Conservation (phyloP, 2,797 vertebrate species). For the Novumbra hubbsi region DNA sequence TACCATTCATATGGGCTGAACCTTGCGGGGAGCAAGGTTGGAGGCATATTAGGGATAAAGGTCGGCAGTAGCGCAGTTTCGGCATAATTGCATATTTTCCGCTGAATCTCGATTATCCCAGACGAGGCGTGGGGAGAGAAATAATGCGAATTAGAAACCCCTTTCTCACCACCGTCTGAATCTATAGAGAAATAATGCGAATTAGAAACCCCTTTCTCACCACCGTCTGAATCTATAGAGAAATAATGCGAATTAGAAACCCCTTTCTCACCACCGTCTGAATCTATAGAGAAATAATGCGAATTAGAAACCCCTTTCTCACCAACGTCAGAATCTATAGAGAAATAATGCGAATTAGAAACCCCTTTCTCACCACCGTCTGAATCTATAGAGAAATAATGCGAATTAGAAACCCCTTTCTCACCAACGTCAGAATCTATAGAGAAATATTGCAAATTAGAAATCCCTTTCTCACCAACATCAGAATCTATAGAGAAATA, state of each 20-base stretch:
- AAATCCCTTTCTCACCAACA: too few species aligned
- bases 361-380: too few species aligned
- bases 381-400: too few species aligned
- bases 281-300: background rate
- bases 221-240: background rate
- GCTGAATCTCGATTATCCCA: background rate
- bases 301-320: background rate
- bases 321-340: background rate
- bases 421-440: too few species aligned
- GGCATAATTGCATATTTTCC: background rate
- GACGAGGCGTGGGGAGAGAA: background rate
- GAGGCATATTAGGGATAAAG: background rate
- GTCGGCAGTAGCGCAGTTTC: background rate
- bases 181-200: background rate
- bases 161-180: background rate
- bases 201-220: background rate
- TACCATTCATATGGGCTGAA: conserved; percentile 99
- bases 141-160: background rate
- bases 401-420: too few species aligned
- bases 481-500: too few species aligned
- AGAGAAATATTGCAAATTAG: too few species aligned
- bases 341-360: background rate
- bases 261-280: background rate
- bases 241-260: background rate
- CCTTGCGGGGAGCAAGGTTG: conserved; percentile 63